Base-by-base conservation (phyloP, 1,140 invertebrate species). In the Chironomus striatipennis region DNA sequence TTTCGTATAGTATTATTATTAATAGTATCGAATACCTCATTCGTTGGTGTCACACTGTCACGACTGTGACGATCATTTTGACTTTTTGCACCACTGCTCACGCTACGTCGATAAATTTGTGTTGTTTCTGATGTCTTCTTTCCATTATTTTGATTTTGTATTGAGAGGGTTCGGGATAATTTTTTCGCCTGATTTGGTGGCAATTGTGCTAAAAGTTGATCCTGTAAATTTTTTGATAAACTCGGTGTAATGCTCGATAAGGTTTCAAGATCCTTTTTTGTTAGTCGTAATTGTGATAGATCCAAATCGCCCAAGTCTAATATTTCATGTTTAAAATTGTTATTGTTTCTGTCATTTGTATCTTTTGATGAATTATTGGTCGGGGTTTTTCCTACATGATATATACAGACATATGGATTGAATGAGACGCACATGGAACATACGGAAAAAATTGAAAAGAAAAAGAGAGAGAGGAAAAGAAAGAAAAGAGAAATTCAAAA, bases 241-340 rank as follows among this genome's bases (percentile, higher is more conserved):
- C 86, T 87, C 8, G 88, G 88, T 73, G 88, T 88, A 70, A 90
- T 84, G 76, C 86, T 87, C 7, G 87, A 88, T 78, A 90, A 80
- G 75, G 88, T 88, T 77, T 85, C 84, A 77, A 87, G 83, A 82
- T 90, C 88, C 78, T 86, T 85, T 80, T 89, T 88, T 76, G 87
- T 87, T 24, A 90, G 83, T 79, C 87, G 84, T 76, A 90, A 84
- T 76, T 87, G 84, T 77, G 86, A 88, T 75, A 90, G 79, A 81
- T 89, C 87, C 76, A 89, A 81, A 78, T 89, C 87, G 57, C 86
- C 86, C 79, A 88, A 83, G 81, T 89, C 87, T 76, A 89, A 80
- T 67, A 84, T 84, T 79, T 84, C 84, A 77, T 84, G 82, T 73
- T 78, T 80, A 18, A 70, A 70, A 18, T 70, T 70, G 65, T 70